A percentile compares a stretch with the other conserved stretches of the same genome.
Evolutionary conservation across 2,113 vertebrate genomes (phyloP).

Genomic region (Sturnus vulgaris): DNA sequence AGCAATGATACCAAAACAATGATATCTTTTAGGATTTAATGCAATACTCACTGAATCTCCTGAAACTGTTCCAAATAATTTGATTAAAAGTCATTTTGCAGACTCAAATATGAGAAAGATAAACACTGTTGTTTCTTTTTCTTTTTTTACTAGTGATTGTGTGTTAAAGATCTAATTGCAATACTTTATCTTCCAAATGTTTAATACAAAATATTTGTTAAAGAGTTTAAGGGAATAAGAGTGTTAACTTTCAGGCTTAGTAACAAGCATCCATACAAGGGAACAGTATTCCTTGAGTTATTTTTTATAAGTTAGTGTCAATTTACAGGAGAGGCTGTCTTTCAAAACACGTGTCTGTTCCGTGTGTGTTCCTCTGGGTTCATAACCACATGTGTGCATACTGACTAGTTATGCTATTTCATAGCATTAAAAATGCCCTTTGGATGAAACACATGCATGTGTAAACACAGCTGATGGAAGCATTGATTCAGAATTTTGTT

Average conservation of each 20-base stretch:
- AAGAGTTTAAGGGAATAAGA: background rate
- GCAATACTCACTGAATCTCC: background rate
- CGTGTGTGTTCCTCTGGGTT: accelerated
- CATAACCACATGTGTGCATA: background rate
- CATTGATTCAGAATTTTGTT: background rate
- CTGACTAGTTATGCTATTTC: background rate
- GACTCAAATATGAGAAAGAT: background rate
- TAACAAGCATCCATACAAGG: background rate
- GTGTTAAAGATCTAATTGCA: background rate
- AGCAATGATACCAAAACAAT: background rate
- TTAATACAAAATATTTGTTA: background rate
- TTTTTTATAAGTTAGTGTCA: background rate
- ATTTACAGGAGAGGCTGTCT: background rate
- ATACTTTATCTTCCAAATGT: background rate
- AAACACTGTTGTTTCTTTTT: background rate
- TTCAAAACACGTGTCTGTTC: background rate
- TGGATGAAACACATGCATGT: accelerated
- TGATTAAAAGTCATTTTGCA: background rate
- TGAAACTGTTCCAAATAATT: background rate
- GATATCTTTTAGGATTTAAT: background rate
- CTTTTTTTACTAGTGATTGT: background rate
- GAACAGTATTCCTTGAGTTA: background rate
- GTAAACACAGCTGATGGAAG: background rate
- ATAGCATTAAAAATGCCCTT: background rate
- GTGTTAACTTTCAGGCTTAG: background rate